These are phyloP conservation scores for Danio jaintianensis DNA, from an alignment of 2,797 vertebrate species.

Conservation along the genomic window DNA sequence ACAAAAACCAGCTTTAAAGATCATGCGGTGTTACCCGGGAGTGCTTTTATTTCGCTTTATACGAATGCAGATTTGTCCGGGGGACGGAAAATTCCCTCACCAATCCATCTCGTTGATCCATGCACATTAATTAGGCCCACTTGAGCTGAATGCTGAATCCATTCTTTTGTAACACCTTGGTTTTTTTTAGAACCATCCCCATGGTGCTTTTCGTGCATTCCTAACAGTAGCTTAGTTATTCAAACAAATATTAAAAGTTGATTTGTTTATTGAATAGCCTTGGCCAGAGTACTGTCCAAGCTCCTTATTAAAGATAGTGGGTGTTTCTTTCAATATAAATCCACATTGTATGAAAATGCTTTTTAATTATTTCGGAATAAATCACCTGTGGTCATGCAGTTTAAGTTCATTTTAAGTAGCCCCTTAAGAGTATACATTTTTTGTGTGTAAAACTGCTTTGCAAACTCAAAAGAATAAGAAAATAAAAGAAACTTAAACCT, in stretches of 20 bases:
- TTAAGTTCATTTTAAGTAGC: constrained; percentile 24
- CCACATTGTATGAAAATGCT: background rate
- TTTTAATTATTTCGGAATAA: background rate
- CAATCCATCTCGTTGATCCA: constrained; percentile 9
- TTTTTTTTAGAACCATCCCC: background rate
- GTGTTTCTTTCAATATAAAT: background rate
- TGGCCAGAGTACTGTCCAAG: background rate
- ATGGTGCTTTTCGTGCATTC: constrained; percentile 6
- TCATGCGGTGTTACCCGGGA: constrained; percentile 1
- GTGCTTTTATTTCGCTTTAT: constrained; percentile 12
- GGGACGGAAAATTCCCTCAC: constrained; percentile 8
- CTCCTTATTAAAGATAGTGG: background rate
- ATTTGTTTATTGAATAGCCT: background rate
- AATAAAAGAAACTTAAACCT: no score
- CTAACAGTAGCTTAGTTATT: background rate
- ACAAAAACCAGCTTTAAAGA: constrained; percentile 25
- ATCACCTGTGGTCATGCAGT: background rate
- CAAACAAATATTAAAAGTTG: background rate
- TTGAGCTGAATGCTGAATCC: background rate
- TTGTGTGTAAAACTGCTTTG: background rate
- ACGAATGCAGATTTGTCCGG: background rate
- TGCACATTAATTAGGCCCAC: constrained; percentile 17
- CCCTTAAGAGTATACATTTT: background rate
- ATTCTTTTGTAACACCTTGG: constrained; percentile 6
- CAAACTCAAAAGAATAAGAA: background rate